phyloP scores from a whole-genome alignment of 2,797 vertebrate genomes.

The Pipistrellus pipistrellus region DNA sequence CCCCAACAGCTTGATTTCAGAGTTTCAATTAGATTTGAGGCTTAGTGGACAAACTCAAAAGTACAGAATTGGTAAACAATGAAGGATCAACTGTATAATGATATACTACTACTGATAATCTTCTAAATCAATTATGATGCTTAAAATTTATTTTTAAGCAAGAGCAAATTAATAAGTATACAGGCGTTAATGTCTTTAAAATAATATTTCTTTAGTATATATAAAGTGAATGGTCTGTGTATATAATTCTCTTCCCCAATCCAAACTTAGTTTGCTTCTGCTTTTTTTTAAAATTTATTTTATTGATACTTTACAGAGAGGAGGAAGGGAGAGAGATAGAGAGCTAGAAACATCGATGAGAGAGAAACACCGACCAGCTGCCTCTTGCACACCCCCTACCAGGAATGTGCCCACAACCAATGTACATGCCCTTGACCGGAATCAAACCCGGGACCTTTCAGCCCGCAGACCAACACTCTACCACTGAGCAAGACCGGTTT shows the following conservation, averaged over 20 bases:
- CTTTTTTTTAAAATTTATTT: neutral
- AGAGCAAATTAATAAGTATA: conserved; percentile 8
- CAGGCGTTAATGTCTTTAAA: neutral
- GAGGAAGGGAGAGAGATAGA: too few species aligned
- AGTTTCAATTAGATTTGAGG: conserved; percentile 30
- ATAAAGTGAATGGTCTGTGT: neutral
- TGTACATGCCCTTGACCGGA: too few species aligned
- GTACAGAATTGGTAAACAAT: conserved; percentile 44
- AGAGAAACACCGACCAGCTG: too few species aligned
- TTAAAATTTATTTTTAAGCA: conserved; percentile 31
- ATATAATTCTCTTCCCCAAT: neutral
- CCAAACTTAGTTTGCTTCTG: neutral
- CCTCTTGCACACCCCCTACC: too few species aligned
- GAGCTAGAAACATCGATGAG: too few species aligned
- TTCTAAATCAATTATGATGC: conserved; percentile 3
- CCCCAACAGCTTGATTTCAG: neutral
- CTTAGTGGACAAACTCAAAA: conserved; percentile 23
- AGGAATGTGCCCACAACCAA: too few species aligned
- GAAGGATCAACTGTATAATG: conserved; percentile 5
- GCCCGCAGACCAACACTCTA: too few species aligned
- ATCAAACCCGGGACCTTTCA: too few species aligned
- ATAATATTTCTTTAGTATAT: neutral
- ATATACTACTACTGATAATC: neutral
- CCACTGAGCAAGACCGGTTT: too few species aligned
- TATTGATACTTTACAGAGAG: too few species aligned